Percentiles rank a stretch among this genome's conserved stretches.
Conservation (phyloP, 2,888 invertebrate genomes). For the Mythimna albipuncta region DNA sequence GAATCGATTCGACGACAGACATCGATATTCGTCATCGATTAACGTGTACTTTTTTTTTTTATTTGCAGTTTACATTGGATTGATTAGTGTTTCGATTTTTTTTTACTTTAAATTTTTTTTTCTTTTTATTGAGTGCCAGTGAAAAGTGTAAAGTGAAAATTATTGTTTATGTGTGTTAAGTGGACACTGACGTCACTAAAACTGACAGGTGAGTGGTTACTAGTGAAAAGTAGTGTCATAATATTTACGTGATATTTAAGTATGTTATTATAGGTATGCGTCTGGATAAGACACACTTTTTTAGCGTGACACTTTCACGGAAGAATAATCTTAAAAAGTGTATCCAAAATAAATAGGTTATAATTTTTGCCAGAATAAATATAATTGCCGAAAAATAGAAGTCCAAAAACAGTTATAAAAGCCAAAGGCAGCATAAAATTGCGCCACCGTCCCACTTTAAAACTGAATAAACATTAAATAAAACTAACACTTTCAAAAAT, state of each 20-base stretch:
- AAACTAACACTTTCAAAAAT: constrained; percentile 13
- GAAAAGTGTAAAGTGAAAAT: constrained; percentile 64
- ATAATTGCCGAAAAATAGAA: too few relatives aligned
- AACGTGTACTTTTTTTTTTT: constrained; percentile 20
- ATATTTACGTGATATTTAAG: constrained; percentile 40
- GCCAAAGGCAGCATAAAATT: neutral
- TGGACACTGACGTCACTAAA: constrained; percentile 60
- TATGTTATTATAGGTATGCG: neutral
- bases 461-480: constrained; percentile 4
- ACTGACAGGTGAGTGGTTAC: constrained; percentile 65
- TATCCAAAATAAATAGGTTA: too few relatives aligned
- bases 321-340: neutral
- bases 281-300: neutral
- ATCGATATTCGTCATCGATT: constrained; percentile 62
- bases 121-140: constrained; percentile 57
- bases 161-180: constrained; percentile 67
- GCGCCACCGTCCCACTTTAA: constrained; percentile 1
- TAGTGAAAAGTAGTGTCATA: constrained; percentile 32
- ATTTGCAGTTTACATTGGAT: constrained; percentile 43
- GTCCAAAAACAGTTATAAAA: neutral
- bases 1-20: constrained; percentile 68
- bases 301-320: neutral
- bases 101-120: constrained; percentile 41
- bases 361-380: too few relatives aligned
- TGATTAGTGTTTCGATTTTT: constrained; percentile 32